Percentiles rank a stretch among this genome's conserved stretches.
These are phyloP conservation scores for Synodontis membranacea DNA, from an alignment of 2,113 vertebrate species.

Conservation along the genomic window DNA sequence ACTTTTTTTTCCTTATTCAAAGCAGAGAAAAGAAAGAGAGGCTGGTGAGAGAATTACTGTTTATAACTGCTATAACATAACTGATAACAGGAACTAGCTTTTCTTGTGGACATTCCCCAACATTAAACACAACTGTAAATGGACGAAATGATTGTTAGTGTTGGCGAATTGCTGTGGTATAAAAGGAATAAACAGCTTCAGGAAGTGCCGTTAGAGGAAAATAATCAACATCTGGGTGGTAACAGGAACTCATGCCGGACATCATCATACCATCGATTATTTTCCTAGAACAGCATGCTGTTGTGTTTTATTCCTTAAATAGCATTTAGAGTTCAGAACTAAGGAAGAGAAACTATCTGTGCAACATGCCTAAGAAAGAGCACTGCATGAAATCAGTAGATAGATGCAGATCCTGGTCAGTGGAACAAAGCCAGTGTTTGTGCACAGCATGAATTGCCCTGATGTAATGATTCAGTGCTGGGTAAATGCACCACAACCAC, in stretches of 20 bases:
- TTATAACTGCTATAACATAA: slow-evolving; percentile 7
- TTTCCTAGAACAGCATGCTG: no score
- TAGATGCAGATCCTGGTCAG: background rate
- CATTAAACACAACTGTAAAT: background rate
- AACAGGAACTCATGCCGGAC: background rate
- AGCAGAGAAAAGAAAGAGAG: background rate
- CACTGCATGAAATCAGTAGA: background rate
- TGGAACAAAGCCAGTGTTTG: slow-evolving; percentile 2
- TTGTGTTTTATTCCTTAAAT: background rate
- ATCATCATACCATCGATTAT: background rate
- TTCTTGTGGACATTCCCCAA: background rate
- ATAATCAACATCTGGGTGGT: slow-evolving; percentile 16
- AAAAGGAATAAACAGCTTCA: background rate
- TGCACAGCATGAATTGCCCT: background rate
- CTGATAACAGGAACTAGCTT: background rate
- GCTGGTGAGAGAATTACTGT: background rate
- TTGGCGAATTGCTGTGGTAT: background rate
- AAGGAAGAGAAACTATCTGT: background rate
- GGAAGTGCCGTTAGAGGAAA: background rate
- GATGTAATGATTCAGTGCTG: slow-evolving; percentile 30
- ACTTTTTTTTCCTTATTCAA: background rate
- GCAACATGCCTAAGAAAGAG: background rate
- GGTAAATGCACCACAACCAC: slow-evolving; percentile 36
- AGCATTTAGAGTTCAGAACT: background rate
- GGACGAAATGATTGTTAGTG: background rate